These are phyloP conservation scores for Orthosia gothica DNA, from an alignment of 2,888 invertebrate genomes.

Conservation along the genomic window DNA sequence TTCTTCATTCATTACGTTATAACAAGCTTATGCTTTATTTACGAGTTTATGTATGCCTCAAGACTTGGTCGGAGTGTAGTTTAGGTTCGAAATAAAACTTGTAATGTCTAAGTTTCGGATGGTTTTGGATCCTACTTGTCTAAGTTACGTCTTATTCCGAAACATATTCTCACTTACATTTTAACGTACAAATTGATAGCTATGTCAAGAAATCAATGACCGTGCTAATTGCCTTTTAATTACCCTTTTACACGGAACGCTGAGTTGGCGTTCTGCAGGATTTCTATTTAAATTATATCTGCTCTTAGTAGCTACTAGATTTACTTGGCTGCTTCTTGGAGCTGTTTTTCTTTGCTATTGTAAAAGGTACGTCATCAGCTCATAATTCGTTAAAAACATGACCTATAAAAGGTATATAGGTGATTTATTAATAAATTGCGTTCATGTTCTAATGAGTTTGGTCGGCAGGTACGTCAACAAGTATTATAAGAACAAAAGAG, in stretches of 20 bases:
- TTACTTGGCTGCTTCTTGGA: background rate
- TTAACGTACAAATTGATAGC: background rate
- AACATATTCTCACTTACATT: background rate
- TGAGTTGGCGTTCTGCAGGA: slow-evolving; percentile 34
- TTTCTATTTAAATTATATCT: slow-evolving; percentile 28
- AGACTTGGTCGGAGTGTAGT: background rate
- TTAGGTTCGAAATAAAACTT: background rate
- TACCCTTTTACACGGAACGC: slow-evolving; percentile 33
- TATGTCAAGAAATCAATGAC: slow-evolving; percentile 6
- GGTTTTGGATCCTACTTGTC: background rate
- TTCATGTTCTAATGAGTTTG: slow-evolving; percentile 18
- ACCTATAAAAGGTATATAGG: background rate
- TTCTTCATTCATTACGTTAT: slow-evolving; percentile 7
- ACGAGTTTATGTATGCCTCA: background rate
- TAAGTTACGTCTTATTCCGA: background rate
- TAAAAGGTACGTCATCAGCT: too few relatives aligned
- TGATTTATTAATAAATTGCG: slow-evolving; percentile 25
- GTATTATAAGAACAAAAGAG: slow-evolving; percentile 43
- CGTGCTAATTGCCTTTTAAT: slow-evolving; percentile 45
- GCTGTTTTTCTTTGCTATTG: too few relatives aligned
- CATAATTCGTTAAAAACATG: background rate
- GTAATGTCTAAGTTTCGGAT: slow-evolving; percentile 2
- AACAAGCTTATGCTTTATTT: slow-evolving; percentile 28
- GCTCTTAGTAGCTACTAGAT: slow-evolving; percentile 13
- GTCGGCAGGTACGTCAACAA: background rate